phyloP scores from a whole-genome alignment of 2,113 vertebrate genomes.

The Gracilinanus agilis region DNA sequence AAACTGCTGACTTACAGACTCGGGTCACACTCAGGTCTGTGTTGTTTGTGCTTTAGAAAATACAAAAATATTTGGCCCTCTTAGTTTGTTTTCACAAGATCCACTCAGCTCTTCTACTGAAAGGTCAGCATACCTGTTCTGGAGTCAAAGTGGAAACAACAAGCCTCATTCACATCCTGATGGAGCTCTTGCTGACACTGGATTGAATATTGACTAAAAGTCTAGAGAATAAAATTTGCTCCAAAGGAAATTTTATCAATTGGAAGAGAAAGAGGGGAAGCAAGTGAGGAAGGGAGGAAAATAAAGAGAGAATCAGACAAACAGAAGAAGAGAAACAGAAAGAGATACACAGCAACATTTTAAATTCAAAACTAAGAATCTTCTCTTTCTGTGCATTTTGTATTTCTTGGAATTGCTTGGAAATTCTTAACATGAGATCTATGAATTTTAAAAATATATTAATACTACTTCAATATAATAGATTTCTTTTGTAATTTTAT shows the following conservation, averaged over 20 bases:
- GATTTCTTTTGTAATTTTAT: background rate
- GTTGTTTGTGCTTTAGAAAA: slow-evolving; percentile 48
- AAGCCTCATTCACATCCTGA: background rate
- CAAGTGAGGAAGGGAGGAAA: background rate
- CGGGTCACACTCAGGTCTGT: background rate
- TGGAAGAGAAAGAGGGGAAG: background rate
- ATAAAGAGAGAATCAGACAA: background rate
- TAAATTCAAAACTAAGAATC: background rate
- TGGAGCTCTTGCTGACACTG: background rate
- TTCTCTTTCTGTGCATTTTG: background rate
- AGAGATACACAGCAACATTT: background rate
- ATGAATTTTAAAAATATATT: too few species aligned
- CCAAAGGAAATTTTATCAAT: slow-evolving; percentile 12
- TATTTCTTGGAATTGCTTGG: background rate
- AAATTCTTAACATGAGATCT: background rate
- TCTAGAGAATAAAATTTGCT: background rate
- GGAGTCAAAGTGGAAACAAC: slow-evolving; percentile 46
- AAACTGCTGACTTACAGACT: slow-evolving; percentile 20
- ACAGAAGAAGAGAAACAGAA: background rate
- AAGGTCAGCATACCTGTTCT: slow-evolving; percentile 52
- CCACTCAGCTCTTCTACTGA: background rate
- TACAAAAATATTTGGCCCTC: slow-evolving; percentile 43
- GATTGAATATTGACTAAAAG: slow-evolving; percentile 13
- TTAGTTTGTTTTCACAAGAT: slow-evolving; percentile 45
- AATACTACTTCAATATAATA: background rate